These are phyloP conservation scores for Phasianus colchicus DNA, from an alignment of 2,113 vertebrate genomes.

Conservation along the genomic window DNA sequence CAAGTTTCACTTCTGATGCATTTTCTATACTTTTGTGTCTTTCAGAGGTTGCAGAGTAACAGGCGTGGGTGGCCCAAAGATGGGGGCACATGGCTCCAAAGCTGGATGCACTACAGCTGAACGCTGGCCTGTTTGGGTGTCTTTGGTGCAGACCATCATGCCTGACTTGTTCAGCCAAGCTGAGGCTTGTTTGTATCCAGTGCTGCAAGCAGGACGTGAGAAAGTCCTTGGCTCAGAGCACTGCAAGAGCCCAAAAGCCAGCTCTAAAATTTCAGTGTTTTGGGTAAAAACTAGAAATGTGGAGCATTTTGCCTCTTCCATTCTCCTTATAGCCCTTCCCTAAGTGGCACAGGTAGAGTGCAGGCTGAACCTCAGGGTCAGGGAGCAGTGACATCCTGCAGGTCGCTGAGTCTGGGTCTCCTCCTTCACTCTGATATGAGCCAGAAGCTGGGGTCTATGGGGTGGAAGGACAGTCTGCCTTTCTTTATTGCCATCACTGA, in stretches of 20 bases:
- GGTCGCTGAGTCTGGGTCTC: neutral
- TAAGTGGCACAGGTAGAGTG: fast-evolving
- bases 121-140: fast-evolving
- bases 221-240: neutral
- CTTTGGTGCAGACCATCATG: fast-evolving
- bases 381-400: neutral
- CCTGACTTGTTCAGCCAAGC: fast-evolving
- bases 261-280: neutral
- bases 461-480: neutral
- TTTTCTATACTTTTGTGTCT: neutral
- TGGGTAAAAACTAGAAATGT: neutral
- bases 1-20: neutral
- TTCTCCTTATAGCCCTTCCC: fast-evolving
- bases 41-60: neutral
- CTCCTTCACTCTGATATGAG: neutral
- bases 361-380: neutral
- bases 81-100: neutral
- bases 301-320: fast-evolving
- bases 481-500: neutral
- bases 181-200: neutral
- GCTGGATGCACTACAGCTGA: neutral
- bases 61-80: neutral
- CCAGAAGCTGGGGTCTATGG: neutral
- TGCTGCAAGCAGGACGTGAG: no score
- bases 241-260: fast-evolving